Evolutionary conservation across 2,888 invertebrate genomes (phyloP), one percentile per base, ranked within the genome.

Genomic region (Pterostichus niger): DNA sequence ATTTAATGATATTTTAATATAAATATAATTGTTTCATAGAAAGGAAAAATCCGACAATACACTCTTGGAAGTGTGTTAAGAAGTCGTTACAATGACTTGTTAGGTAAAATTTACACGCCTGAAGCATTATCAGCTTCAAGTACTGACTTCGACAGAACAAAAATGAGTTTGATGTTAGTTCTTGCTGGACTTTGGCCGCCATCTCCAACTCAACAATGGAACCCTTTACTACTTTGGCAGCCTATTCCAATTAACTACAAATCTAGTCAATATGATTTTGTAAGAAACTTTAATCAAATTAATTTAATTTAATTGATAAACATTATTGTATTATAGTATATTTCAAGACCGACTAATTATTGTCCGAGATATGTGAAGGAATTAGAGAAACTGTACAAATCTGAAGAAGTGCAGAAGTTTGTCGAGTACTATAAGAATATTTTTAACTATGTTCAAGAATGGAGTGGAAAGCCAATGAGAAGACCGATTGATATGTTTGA

Each of bases 111-210:
- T 13, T 91, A 91, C 85, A 87, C 84, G 0, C 87, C 89, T 0
- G 87, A 85, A 49, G 91, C 94, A 87, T 88, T 92, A 6, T 85
- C 86, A 10, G 89, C 92, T 64, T 90, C 92, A 31, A 94, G 94
- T 46, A 95, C 95, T 0, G 93, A 94, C 87, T 94, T 91, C 87
- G 94, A 94, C 78, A 91, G 96, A 71, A 96, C 96, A 0, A 92
- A 96, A 89, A 95, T 95, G 93, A 94, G 95, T 3, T 94, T 93
- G 0, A 90, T 94, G 84, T 89, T 94, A 33, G 94, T 94, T 3
- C 89, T 95, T 83, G 93, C 95, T 0, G 95, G 94, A 0, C 87
- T 96, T 31, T 96, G 93, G 88, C 94, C 94, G 2, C 94, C 95
- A 0, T 87, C 88, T 0, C 85, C 85, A 0, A 84, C 87, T 0